Evolutionary conservation across 2,797 vertebrate species (phyloP).

Genomic region (Linurgus olivaceus): DNA sequence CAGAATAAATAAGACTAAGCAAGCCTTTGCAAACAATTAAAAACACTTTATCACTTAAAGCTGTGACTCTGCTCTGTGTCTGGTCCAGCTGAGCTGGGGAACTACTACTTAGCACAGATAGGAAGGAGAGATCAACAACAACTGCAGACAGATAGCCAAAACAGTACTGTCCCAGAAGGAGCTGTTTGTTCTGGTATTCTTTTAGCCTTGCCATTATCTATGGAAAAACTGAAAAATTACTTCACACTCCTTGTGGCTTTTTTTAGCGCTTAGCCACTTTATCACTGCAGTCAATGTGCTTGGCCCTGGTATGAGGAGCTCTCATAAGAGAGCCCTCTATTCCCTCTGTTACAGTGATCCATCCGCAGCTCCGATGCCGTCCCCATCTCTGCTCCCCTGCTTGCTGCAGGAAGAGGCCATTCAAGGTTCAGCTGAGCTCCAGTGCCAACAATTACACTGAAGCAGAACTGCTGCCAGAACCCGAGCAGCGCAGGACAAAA

Average conservation of each 20-base stretch:
- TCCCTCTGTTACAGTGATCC: slow-evolving; percentile 63
- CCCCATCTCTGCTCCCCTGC: slow-evolving; percentile 9
- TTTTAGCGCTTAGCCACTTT: slow-evolving; percentile 34
- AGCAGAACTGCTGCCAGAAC: slow-evolving; percentile 56
- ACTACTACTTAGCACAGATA: slow-evolving; percentile 38
- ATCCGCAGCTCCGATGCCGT: slow-evolving; percentile 38
- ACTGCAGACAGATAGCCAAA: slow-evolving; percentile 49
- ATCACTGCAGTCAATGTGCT: slow-evolving; percentile 22
- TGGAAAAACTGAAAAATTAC: slow-evolving; percentile 62
- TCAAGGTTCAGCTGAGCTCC: slow-evolving; percentile 34
- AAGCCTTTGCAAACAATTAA: slow-evolving; percentile 65
- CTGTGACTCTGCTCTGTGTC: slow-evolving; percentile 37
- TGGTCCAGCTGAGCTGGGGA: neutral
- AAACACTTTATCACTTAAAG: slow-evolving; percentile 56
- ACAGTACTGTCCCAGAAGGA: slow-evolving; percentile 52
- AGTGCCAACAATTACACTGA: slow-evolving; percentile 66
- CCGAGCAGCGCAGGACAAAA: slow-evolving; percentile 43
- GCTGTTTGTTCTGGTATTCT: slow-evolving; percentile 57
- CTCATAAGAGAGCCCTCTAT: slow-evolving; percentile 30
- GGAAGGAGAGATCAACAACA: slow-evolving; percentile 52
- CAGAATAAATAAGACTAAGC: slow-evolving; percentile 70
- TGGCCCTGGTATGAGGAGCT: slow-evolving; percentile 24
- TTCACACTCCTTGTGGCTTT: slow-evolving; percentile 20
- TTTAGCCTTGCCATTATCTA: slow-evolving; percentile 54
- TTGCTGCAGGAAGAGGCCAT: slow-evolving; percentile 62